Base-by-base conservation (phyloP, 2,113 vertebrate species). In the Bubo bubo region DNA sequence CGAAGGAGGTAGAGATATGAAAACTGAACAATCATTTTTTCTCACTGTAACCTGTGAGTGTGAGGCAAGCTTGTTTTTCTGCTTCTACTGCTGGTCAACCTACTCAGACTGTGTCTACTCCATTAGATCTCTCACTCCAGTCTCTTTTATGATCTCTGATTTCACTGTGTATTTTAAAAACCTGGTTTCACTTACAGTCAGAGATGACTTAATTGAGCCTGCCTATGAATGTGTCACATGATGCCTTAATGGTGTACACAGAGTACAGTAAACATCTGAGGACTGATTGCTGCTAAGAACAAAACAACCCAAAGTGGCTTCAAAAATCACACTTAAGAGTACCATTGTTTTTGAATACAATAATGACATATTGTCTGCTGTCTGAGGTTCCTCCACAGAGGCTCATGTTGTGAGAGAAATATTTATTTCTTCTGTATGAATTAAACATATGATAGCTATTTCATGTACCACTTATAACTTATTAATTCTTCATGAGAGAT, bases 401-500 rank as follows among this genome's bases (percentile, higher is more conserved):
- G 37, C 58, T 91, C 1, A 7, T 41, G 14, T 75, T 95, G 55
- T 64, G 71, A 49, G 90, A 95, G 32, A 86, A 88, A 37, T 62
- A 84, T 79, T 88, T 92, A 52, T 91, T 92, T 82, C 49, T 93
- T 91, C 89, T 82, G 30, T 79, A 97, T 95, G 73, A 90, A 95
- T 95, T 95, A 96, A 95, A 88, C 75, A 92, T 90, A 80, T 39
- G 64, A 84, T 92, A 91, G 92, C 79, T 95, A 32, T 94, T 96
- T 93, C 68, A 39, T 81, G 59, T 52, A 9, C 74, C 68, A 32
- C 82, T 95, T 90, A 58, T 9, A 71, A 94, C 34, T 92, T 80
- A 94, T 97, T 95, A 95, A 96, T 94, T 96, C 79, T 93, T 95
- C 32, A 64, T 96, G 76, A 92, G 79, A 83, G 34, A 47, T 81